Percentiles rank a stretch among this genome's conserved stretches.
Conservation (phyloP, 2,888 invertebrate species). For the Eubasilissa splendida region DNA sequence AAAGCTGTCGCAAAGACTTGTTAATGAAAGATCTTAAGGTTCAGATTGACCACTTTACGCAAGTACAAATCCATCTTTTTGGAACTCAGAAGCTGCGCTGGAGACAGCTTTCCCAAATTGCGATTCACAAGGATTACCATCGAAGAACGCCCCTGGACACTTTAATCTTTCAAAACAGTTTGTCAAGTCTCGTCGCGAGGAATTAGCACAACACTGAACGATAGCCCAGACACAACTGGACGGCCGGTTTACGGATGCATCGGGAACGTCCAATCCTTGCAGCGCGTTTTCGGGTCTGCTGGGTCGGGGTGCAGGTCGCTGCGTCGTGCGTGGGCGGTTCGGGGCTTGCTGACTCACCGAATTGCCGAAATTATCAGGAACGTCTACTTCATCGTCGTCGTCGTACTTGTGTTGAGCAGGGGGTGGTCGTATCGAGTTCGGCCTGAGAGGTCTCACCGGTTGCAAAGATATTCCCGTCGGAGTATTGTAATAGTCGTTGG, state of each 20-base stretch:
- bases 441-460: slow-evolving; percentile 13
- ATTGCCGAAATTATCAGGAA: neutral
- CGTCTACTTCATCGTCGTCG: neutral
- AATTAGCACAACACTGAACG: slow-evolving; percentile 77
- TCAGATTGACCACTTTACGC: neutral
- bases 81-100: slow-evolving; percentile 63
- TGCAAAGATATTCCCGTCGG: slow-evolving; percentile 29
- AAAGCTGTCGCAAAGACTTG: too few relatives aligned
- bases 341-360: neutral
- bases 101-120: slow-evolving; percentile 75
- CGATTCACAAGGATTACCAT: slow-evolving; percentile 79
- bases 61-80: neutral
- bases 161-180: slow-evolving; percentile 81
- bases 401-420: neutral
- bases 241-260: slow-evolving; percentile 13
- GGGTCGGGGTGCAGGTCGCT: neutral
- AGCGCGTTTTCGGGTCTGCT: neutral
- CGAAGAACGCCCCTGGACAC: slow-evolving; percentile 84
- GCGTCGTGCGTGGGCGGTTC: neutral
- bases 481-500: slow-evolving; percentile 20
- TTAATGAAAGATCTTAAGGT: too few relatives aligned
- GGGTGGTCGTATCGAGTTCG: neutral
- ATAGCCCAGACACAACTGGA: slow-evolving; percentile 84
- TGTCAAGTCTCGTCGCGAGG: slow-evolving; percentile 67
- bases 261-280: slow-evolving; percentile 3